A percentile compares a stretch with the other conserved stretches of the same genome.
phyloP scores from a whole-genome alignment of 2,113 vertebrate species.

The Oreochromis niloticus region DNA sequence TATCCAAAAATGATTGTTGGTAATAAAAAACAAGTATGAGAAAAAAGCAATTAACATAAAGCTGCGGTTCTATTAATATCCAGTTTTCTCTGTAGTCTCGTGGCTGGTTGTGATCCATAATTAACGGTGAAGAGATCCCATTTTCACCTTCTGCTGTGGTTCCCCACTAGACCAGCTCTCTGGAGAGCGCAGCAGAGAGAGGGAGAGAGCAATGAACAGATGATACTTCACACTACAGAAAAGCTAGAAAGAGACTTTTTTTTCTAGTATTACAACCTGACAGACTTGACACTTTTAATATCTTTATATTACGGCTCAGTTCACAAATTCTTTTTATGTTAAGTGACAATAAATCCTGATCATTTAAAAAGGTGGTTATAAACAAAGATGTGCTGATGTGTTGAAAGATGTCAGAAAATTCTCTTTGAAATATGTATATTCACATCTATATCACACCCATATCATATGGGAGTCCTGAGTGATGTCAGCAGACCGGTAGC shows the following conservation, averaged over 20 bases:
- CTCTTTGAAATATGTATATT: background rate
- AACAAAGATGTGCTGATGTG: background rate
- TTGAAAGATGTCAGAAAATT: background rate
- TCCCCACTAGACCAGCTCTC: conserved; percentile 23
- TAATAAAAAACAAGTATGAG: conserved; percentile 1
- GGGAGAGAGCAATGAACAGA: background rate
- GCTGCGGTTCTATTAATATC: conserved; percentile 56
- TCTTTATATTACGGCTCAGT: background rate
- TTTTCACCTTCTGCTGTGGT: conserved; percentile 43
- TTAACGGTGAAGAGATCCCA: conserved; percentile 60
- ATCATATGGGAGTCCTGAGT: background rate
- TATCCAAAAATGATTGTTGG: conserved; percentile 60
- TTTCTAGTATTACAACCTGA: background rate
- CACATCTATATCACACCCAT: background rate
- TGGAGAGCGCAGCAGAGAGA: background rate
- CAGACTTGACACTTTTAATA: background rate
- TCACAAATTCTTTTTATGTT: background rate
- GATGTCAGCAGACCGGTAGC: accelerated
- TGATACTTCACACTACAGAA: background rate
- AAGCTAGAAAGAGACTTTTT: background rate
- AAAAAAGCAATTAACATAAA: conserved; percentile 59
- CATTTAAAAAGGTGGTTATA: background rate
- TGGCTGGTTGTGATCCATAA: conserved; percentile 66
- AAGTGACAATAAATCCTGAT: background rate
- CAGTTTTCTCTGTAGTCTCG: conserved; percentile 25